These are phyloP conservation scores for Caenorhabditis sinica DNA, from an alignment of 2,888 invertebrate genomes.

Conservation along the genomic window DNA sequence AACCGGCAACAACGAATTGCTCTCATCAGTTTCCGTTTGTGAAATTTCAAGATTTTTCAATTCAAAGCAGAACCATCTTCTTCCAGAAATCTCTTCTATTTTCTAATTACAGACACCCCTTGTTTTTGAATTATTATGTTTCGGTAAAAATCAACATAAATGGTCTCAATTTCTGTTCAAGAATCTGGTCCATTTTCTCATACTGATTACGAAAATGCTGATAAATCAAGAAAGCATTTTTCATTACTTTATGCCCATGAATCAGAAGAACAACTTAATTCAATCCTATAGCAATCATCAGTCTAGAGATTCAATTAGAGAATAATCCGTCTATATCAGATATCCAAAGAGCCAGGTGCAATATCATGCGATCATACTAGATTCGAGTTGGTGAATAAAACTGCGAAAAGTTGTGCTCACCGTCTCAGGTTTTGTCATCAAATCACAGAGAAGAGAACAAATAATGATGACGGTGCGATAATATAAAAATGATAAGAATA, in stretches of 20 bases:
- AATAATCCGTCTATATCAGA: not conserved
- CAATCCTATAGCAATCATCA: not conserved
- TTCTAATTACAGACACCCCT: too few relatives aligned
- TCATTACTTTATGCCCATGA: too few relatives aligned
- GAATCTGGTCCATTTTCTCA: too few relatives aligned
- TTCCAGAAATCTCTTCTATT: too few relatives aligned
- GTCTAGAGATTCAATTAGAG: not conserved
- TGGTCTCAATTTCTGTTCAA: too few relatives aligned
- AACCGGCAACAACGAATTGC: too few relatives aligned
- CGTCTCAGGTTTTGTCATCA: slow-evolving; percentile 33
- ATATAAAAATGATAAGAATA: slow-evolving; percentile 38
- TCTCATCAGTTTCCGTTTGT: too few relatives aligned
- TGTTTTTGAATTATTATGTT: too few relatives aligned
- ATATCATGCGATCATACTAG: slow-evolving; percentile 16
- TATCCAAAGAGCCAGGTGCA: not conserved
- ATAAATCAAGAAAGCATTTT: not conserved
- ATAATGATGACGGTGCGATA: slow-evolving; percentile 25
- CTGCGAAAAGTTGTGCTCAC: slow-evolving; percentile 28
- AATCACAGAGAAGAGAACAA: slow-evolving; percentile 32
- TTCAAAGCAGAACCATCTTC: too few relatives aligned
- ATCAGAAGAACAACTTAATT: not conserved
- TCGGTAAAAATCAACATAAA: too few relatives aligned
- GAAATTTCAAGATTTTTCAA: too few relatives aligned
- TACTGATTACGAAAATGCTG: not conserved
- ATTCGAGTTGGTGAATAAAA: slow-evolving; percentile 4